Evolutionary conservation across 2,888 invertebrate species (phyloP), one percentile per base, ranked within the genome.

Genomic region (Lysandra coridon): DNA sequence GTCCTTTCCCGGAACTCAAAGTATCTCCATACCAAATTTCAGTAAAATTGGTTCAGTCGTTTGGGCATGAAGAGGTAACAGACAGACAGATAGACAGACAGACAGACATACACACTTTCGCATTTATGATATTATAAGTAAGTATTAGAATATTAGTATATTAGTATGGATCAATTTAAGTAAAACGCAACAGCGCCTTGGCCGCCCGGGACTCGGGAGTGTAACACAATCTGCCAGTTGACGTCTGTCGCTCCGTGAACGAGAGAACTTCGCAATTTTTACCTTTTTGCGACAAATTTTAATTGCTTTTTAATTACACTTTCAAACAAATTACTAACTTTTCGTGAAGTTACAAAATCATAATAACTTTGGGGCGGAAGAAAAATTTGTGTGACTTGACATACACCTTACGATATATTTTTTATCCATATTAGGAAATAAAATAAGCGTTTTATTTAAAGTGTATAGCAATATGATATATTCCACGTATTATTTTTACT

Each of bases 241-340:
- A 78, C 73, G 75, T 80, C 78, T 78, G 77, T 76, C 79, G 76
- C 73, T 81, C 60, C 33, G 40, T 78, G 80, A 81, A 81, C 79
- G 75, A 49, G 44, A 53, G 37, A 81, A 82, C 78, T 81, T 82
- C 79, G 78, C 75, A 80, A 78, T 62, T 78, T 78, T 40, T 14
- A 10, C 5, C 4, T 40, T 62, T 57, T 40, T 33, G 23, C 12
- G 33, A 64, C 62, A 78, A 64, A 23, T 64, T 64, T 64, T 64
- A 64, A 64, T 64, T 23, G 23, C 23, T 64, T 78, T 78, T 40
- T 40, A 4, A 40, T 78, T 62, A 78, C 10, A 4, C 12, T 64
- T 64, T 78, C 53, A n/a, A 62, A n/a, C 57, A 73, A 40, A 30
- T 73, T 73, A 30, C 37, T 14, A 12, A 57, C 53, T 30, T 73